phyloP scores from a whole-genome alignment of 2,888 invertebrate genomes.

The Imbricaverruca yamaguchii region DNA sequence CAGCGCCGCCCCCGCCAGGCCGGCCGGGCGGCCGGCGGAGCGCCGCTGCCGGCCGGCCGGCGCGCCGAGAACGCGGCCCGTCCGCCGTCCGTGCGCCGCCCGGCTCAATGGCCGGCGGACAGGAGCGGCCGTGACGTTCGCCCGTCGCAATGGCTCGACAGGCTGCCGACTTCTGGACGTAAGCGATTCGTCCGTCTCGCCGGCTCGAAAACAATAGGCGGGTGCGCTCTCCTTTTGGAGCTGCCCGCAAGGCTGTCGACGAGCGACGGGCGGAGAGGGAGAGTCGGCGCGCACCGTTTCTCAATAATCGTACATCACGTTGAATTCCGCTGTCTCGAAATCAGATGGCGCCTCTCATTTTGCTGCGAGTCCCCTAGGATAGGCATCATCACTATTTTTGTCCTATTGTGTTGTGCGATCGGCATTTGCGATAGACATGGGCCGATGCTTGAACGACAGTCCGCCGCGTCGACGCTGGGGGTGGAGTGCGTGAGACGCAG shows the following conservation, averaged over 20 bases:
- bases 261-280: not conserved
- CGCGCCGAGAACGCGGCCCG: not conserved
- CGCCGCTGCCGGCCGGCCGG: not conserved
- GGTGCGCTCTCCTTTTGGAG: not conserved
- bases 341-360: conserved; percentile 15
- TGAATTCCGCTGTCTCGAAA: conserved; percentile 3
- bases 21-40: not conserved
- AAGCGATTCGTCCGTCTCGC: not conserved
- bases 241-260: not conserved
- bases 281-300: not conserved
- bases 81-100: not conserved
- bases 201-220: not conserved
- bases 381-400: conserved; percentile 21
- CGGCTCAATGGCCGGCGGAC: not conserved
- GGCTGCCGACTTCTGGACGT: not conserved
- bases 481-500: no score
- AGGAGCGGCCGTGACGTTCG: not conserved
- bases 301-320: conserved; percentile 19
- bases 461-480: no score
- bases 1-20: not conserved
- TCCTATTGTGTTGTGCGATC: conserved; percentile 4
- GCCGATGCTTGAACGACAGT: no score
- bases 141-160: not conserved
- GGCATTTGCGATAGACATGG: not conserved
- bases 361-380: conserved; percentile 12